Percentiles rank a stretch among this genome's conserved stretches.
These are phyloP conservation scores for Lumbricus terrestris DNA, from an alignment of 2,888 invertebrate species.

Conservation along the genomic window DNA sequence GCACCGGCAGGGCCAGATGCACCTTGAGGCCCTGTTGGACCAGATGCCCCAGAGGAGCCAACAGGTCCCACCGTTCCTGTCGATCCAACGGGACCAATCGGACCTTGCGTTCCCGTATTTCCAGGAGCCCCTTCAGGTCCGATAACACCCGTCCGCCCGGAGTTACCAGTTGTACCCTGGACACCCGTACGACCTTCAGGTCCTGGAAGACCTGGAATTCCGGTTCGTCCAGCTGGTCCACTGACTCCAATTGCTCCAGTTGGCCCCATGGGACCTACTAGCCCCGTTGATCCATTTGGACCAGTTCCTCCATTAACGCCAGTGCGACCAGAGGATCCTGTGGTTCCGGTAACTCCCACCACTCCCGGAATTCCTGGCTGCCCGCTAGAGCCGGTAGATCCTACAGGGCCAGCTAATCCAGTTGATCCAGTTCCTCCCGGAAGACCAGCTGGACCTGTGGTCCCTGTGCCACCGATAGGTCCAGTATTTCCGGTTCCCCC, in stretches of 20 bases:
- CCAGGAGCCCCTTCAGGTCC: not conserved
- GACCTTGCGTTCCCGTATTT: not conserved
- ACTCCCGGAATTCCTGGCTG: conserved; percentile 21
- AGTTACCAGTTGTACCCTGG: not conserved
- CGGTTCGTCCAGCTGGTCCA: not conserved
- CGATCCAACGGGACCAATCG: not conserved
- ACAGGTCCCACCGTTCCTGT: not conserved
- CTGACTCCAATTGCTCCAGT: not conserved
- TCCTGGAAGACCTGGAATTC: not conserved
- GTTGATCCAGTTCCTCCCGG: conserved; percentile 30
- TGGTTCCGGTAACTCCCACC: conserved; percentile 16
- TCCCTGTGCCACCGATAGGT: conserved; percentile 29
- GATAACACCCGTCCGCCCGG: not conserved
- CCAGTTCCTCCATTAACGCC: conserved; percentile 17
- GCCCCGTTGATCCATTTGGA: not conserved
- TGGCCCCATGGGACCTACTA: not conserved
- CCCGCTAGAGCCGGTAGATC: conserved; percentile 25
- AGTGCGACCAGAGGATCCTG: conserved; percentile 14
- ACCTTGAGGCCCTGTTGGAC: conserved; percentile 29
- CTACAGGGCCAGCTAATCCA: conserved; percentile 24
- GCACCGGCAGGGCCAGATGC: conserved; percentile 13
- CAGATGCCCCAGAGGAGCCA: conserved; percentile 22
- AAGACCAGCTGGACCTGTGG: conserved; percentile 25
- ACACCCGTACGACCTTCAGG: not conserved
- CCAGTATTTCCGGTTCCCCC: conserved; percentile 27